These are phyloP conservation scores for Reticulitermes speratus DNA, from an alignment of 1,140 invertebrate genomes.

Conservation along the genomic window DNA sequence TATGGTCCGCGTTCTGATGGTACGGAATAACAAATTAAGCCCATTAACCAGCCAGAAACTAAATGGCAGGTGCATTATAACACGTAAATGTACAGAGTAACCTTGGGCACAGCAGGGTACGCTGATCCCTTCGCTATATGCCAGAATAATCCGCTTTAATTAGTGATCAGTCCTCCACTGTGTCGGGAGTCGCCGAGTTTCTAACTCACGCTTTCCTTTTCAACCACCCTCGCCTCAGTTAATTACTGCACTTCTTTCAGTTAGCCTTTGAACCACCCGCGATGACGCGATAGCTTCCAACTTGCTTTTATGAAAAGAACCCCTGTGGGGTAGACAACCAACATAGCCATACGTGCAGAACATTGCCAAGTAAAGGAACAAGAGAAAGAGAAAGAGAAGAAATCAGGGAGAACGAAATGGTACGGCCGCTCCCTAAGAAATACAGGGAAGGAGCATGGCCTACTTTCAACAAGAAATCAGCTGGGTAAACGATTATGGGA, in stretches of 20 bases:
- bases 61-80: too few species aligned
- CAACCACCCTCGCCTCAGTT: not conserved
- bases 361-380: slow-evolving; percentile 11
- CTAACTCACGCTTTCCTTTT: not conserved
- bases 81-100: too few species aligned
- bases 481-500: too few species aligned
- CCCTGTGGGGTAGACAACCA: not conserved
- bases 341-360: not conserved
- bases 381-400: not conserved
- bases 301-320: slow-evolving; percentile 13
- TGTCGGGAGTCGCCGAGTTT: not conserved
- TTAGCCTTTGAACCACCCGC: slow-evolving; percentile 1
- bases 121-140: not conserved
- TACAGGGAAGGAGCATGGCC: not conserved
- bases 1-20: too few species aligned
- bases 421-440: not conserved
- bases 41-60: too few species aligned
- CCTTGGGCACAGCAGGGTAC: not conserved
- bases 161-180: slow-evolving; percentile 14
- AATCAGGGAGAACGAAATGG: not conserved
- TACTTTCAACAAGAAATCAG: too few species aligned
- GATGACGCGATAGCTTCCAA: not conserved
- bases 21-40: too few species aligned
- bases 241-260: slow-evolving; percentile 11
- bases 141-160: slow-evolving; percentile 4